phyloP scores from a whole-genome alignment of 2,113 vertebrate species.

The Crotophaga sulcirostris region DNA sequence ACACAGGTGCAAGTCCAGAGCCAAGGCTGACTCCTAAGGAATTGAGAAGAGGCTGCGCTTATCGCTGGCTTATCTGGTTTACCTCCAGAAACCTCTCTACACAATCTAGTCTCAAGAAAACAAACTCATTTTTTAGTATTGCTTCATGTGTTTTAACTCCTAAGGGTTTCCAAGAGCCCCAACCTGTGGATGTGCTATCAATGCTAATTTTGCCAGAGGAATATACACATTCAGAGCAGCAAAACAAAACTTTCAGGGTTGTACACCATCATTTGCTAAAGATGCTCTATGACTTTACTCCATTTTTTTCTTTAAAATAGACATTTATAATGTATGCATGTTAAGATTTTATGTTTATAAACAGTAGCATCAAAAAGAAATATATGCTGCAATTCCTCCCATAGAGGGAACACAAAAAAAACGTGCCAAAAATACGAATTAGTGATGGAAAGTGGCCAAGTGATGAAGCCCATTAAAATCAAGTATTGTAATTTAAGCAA shows the following conservation, averaged over 20 bases:
- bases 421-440: not conserved
- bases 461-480: not conserved
- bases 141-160: fast-evolving
- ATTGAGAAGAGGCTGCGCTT: not conserved
- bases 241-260: not conserved
- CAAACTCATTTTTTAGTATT: not conserved
- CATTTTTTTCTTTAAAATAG: not conserved
- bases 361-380: not conserved
- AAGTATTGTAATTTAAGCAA: not conserved
- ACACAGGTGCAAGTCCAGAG: fast-evolving
- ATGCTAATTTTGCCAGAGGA: not conserved
- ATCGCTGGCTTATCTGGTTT: not conserved
- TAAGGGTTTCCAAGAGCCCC: not conserved
- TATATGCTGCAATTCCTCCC: fast-evolving
- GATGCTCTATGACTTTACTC: not conserved
- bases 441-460: not conserved
- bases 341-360: not conserved
- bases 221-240: not conserved
- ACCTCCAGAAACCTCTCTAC: not conserved
- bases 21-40: not conserved
- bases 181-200: not conserved
- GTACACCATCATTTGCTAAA: not conserved
- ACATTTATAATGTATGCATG: not conserved
- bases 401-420: not conserved
- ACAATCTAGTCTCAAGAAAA: not conserved